Evolutionary conservation across 2,797 vertebrate genomes (phyloP), one percentile per base, ranked within the genome.

Genomic region (Ptychadena robeensis): DNA sequence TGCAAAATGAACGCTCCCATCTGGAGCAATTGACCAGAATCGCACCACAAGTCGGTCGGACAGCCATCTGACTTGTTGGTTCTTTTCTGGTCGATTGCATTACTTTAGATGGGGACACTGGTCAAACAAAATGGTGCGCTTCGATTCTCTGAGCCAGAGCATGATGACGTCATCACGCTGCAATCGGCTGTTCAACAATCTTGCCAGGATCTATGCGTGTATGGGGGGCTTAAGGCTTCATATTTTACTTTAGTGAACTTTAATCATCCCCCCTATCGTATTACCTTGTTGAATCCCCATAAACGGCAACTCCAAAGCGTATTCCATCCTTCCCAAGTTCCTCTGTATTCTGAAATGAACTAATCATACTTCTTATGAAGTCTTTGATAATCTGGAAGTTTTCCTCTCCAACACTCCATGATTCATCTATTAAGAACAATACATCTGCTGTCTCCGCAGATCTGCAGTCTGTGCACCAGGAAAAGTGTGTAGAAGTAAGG

Each of bases 361-460:
- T 87, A 5, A 94, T 79, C 77, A 92, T 9, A 73, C 88, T 87
- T 30, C 90, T 81, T 67, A 97, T 87, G 86, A 97, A 96, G 87
- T 92, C 93, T 86, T 92, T 95, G 64, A 96, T 87, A 37, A 85
- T 86, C 85, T 5, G 76, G 84, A 94, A 95, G 86, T 91, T 93
- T 70, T 64, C 88, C 44, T 87, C 89, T n/a, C 93, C 94, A 0
- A 93, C 15, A 0, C 88, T 89, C 93, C 93, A 91, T 0, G 94
- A 96, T 65, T 93, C 94, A 76, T 96, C 96, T 89, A 96, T 90
- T 3, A 97, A 90, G 89, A 97, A 96, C 35, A 97, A 90, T 0
- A 97, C 79, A 22, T 97, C 92, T 0, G 95, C 95, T 71, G 90
- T 91, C 83, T 90, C 91, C 5, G 92, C 92, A 0, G 93, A 95